Percentiles rank a stretch among this genome's conserved stretches.
Conservation (phyloP, 2,797 vertebrate species). For the Pangasius mekongensis region DNA sequence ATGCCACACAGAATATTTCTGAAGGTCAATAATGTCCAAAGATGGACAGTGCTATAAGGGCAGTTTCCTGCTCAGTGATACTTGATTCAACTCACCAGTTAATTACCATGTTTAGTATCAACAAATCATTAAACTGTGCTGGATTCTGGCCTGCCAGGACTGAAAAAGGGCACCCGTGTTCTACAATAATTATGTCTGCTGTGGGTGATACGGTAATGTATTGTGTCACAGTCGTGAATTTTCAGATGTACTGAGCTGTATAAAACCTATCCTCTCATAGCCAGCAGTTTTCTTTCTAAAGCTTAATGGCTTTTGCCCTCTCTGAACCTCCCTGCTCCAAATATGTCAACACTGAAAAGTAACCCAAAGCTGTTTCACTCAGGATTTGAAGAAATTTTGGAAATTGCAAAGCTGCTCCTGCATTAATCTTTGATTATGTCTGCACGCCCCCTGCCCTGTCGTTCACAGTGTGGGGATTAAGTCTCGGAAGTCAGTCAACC, state of each 20-base stretch:
- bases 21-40: not conserved
- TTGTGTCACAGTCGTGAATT: conserved; percentile 24
- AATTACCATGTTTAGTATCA: not conserved
- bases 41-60: not conserved
- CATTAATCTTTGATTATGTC: conserved; percentile 59
- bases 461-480: conserved; percentile 63
- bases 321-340: conserved; percentile 56
- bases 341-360: conserved; percentile 67
- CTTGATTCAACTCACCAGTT: not conserved
- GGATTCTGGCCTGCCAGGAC: not conserved
- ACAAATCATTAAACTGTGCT: not conserved
- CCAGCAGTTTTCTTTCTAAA: conserved; percentile 38
- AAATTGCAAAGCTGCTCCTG: conserved; percentile 54
- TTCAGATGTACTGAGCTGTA: conserved; percentile 15
- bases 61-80: not conserved
- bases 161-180: not conserved
- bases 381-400: conserved; percentile 66
- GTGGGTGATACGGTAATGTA: not conserved
- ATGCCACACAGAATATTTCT: not conserved
- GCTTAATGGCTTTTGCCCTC: conserved; percentile 56
- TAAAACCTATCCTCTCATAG: conserved; percentile 20
- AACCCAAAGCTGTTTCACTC: conserved; percentile 68
- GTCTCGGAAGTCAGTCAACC: conserved; percentile 69
- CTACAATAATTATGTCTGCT: conserved; percentile 14
- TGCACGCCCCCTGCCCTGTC: conserved; percentile 42